Base-by-base conservation (phyloP, 2,113 vertebrate genomes). In the Erpornis zantholeuca region DNA sequence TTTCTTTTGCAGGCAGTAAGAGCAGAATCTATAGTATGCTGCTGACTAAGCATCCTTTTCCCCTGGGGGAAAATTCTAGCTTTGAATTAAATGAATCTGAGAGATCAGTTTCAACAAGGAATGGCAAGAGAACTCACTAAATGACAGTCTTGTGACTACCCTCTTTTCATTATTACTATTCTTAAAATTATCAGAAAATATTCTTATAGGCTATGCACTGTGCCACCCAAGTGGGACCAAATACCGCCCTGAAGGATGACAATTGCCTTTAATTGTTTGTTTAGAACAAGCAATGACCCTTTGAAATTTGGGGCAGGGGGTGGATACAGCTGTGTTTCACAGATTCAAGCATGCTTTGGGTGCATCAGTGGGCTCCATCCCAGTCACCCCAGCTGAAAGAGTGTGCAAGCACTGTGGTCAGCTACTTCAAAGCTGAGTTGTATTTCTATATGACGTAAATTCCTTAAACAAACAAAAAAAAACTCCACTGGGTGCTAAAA, bases 381-480 rank as follows among this genome's bases (percentile, higher is more conserved):
- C 40, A 31, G 70, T 82, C 12, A 70, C 52, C 60, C 47, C n/a
- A 25, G 65, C 52, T 78, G 42, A 83, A 52, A 52, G 64, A 61
- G 60, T 1, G 1, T 49, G 49, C 40, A 88, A 83, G 44, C 4
- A 4, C 35, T 68, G 79, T 36, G 66, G 56, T 63, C 60, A 93
- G 61, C 38, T 90, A 35, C 71, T 88, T 97, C 92, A 90, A 94
- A 94, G 79, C 47, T 64, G 49, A 56, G 36, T 31, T 80, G 3
- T 53, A 66, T 88, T 93, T 83, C 71, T 90, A 14, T 2, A 1
- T 93, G 76, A 88, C 11, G 25, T 38, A 68, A 94, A 95, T 90
- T 81, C 69, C 44, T 95, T 66, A 90, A 86, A 60, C 42, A 86
- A 70, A 65, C 4, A 1, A 79, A 92, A 69, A 4, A 45, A 45